phyloP scores from a whole-genome alignment of 2,888 invertebrate genomes.

The Drosophila rubida region DNA sequence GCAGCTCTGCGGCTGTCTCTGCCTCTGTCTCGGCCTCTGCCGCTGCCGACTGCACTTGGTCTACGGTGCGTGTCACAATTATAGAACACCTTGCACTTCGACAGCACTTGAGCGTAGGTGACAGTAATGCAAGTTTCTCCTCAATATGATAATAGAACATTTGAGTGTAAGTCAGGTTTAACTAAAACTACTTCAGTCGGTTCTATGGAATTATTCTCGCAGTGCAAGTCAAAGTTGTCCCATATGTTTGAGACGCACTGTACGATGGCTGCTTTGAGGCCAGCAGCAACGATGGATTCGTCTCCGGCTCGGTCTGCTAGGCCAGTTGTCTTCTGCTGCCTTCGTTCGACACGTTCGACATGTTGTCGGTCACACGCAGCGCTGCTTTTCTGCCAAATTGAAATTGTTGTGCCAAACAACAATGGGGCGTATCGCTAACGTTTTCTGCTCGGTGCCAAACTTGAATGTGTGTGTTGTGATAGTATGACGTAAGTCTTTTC shows the following conservation, averaged over 20 bases:
- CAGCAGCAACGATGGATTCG: constrained; percentile 4
- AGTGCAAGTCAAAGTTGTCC: not conserved
- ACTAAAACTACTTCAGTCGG: no score
- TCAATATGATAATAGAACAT: no score
- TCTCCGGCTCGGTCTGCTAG: not conserved
- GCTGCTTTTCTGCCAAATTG: constrained; percentile 70
- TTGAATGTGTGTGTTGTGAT: not conserved
- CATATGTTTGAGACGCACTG: not conserved
- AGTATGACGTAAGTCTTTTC: constrained; percentile 1
- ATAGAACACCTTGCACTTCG: not conserved
- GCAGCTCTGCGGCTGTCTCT: constrained; percentile 49
- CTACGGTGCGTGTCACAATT: not conserved
- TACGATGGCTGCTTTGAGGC: constrained; percentile 19
- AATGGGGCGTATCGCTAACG: constrained; percentile 41
- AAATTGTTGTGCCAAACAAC: constrained; percentile 71
- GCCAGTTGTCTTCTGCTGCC: constrained; percentile 24
- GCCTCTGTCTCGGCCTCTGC: constrained; percentile 33
- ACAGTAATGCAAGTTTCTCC: no score
- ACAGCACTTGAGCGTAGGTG: no score
- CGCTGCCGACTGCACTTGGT: constrained; percentile 33
- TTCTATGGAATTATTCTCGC: no score
- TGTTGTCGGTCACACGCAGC: constrained; percentile 70
- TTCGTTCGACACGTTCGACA: constrained; percentile 63
- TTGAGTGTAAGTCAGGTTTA: no score
- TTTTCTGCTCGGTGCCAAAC: constrained; percentile 40